Percentiles rank a stretch among this genome's conserved stretches.
phyloP scores from a whole-genome alignment of 2,113 vertebrate genomes.

The Mesoclemmys tuberculata region DNA sequence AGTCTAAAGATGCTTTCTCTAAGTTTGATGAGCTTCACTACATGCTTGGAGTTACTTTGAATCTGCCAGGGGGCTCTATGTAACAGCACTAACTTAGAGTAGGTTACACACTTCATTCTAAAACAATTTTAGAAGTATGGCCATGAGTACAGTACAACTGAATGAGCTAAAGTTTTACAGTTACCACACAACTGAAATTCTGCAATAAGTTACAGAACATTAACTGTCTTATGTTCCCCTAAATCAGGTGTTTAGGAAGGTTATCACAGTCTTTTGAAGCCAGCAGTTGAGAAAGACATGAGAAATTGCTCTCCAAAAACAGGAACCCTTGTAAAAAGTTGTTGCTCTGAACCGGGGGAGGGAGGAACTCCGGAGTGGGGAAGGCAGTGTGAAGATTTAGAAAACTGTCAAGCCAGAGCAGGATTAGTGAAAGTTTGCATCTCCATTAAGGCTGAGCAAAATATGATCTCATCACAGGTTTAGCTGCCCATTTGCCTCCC shows the following conservation, averaged over 20 bases:
- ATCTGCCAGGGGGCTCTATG: rapidly evolving
- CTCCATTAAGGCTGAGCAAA: background rate
- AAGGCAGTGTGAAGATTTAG: background rate
- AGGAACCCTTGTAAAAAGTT: background rate
- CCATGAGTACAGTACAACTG: background rate
- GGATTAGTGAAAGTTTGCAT: background rate
- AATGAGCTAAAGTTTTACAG: background rate
- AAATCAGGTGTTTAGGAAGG: background rate
- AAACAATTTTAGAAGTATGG: background rate
- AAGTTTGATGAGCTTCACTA: background rate
- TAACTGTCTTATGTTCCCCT: background rate
- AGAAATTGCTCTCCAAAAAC: too few species aligned
- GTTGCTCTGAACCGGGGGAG: background rate
- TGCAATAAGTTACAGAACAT: background rate
- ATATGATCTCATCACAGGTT: background rate
- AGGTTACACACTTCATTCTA: background rate
- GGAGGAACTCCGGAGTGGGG: background rate
- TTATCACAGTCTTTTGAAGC: background rate
- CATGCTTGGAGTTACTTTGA: background rate
- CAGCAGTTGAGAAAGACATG: background rate
- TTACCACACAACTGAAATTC: background rate
- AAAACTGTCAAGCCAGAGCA: background rate
- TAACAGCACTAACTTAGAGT: background rate
- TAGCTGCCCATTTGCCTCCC: background rate
- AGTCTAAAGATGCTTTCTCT: background rate